A percentile compares a stretch with the other conserved stretches of the same genome.
phyloP scores from a whole-genome alignment of 2,113 vertebrate genomes.

The Urocolius indicus region DNA sequence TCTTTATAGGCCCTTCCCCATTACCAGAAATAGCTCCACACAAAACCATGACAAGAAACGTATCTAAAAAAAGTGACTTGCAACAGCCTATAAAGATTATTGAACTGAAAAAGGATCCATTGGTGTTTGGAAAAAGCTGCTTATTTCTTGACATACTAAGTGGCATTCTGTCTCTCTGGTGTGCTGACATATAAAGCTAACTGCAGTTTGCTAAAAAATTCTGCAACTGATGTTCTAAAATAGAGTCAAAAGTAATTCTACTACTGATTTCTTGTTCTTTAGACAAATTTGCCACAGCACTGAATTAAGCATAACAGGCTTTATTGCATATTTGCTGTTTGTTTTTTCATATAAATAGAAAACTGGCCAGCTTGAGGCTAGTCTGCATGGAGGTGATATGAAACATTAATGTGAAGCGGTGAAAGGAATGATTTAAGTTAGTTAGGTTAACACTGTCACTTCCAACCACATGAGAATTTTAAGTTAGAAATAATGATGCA shows the following conservation, averaged over 20 bases:
- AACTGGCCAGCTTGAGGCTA: conserved; percentile 18
- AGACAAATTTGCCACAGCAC: not conserved
- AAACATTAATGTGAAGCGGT: not conserved
- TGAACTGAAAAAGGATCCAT: not conserved
- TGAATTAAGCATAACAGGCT: not conserved
- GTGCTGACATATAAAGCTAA: not conserved
- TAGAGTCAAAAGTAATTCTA: not conserved
- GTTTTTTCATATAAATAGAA: not conserved
- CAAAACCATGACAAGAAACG: no score
- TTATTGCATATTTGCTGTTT: not conserved
- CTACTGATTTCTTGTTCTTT: not conserved
- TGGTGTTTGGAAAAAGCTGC: not conserved
- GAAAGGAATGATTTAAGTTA: not conserved
- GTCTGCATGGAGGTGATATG: conserved; percentile 12
- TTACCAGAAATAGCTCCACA: no score
- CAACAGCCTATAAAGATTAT: not conserved
- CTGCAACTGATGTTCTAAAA: not conserved
- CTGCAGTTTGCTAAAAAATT: not conserved
- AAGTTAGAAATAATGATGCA: not conserved
- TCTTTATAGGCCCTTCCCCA: no score
- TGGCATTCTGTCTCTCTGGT: not conserved
- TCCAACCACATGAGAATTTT: not conserved
- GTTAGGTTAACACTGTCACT: not conserved
- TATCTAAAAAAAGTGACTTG: not conserved
- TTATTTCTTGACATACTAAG: not conserved